A percentile compares a stretch with the other conserved stretches of the same genome.
phyloP scores from a whole-genome alignment of 2,113 vertebrate genomes.

The Numida meleagris region DNA sequence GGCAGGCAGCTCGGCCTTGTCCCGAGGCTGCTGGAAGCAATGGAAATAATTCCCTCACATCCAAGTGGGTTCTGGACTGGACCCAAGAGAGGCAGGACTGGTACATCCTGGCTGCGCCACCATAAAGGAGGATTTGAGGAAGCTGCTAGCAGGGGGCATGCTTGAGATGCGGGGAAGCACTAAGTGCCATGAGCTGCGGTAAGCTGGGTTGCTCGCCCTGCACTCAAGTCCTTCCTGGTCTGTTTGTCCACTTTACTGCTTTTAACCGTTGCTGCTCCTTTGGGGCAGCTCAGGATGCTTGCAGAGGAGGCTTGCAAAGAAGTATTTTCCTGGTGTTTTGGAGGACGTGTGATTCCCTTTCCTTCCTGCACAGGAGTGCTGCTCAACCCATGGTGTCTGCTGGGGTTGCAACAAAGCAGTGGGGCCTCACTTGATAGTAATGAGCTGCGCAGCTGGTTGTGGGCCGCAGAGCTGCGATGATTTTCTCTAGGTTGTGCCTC shows the following conservation, averaged over 20 bases:
- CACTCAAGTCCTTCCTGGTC: not conserved
- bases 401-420: not conserved
- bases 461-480: rapidly evolving
- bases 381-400: not conserved
- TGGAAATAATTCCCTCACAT: not conserved
- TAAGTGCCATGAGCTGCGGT: not conserved
- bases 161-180: not conserved
- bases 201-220: rapidly evolving
- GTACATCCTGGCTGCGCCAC: not conserved
- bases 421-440: not conserved
- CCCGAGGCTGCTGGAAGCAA: not conserved
- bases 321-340: not conserved
- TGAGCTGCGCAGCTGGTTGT: not conserved
- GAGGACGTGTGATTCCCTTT: not conserved
- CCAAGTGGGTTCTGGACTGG: not conserved
- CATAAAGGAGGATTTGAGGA: not conserved
- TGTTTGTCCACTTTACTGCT: not conserved
- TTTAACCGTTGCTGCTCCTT: not conserved
- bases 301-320: not conserved
- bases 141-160: rapidly evolving
- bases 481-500: not conserved
- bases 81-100: not conserved
- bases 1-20: not conserved
- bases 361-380: not conserved
- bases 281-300: not conserved